Base-by-base conservation (phyloP, 1,140 invertebrate species). In the Scaptomyza hsui region DNA sequence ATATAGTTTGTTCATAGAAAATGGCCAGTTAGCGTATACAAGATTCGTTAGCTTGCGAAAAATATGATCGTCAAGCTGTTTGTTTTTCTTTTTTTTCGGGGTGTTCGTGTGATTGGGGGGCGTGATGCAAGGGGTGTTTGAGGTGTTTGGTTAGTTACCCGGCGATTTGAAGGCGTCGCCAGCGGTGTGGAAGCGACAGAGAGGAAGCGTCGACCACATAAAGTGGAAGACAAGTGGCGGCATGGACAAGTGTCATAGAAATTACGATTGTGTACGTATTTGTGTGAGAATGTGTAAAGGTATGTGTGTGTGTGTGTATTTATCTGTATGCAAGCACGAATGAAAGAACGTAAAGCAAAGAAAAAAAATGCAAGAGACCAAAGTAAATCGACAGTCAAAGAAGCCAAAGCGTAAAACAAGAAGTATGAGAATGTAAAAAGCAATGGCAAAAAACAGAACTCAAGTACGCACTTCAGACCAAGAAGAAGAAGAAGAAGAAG, bases 141-240 rank as follows among this genome's bases (percentile, higher is more conserved):
- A 57, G 52, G 68, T 52, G 68, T 49, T 70, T 63, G 68, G 37
- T 69, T 61, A 56, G 37, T 57, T 69, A 44, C 49, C 44, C 35
- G 41, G 13, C 56, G 45, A 59, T 24, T 37, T 12, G 29, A 48
- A 24, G 53, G 41, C 19, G 39, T 39, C 53, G 24, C 37, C 15
- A 44, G 53, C 53, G 37, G 55, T 21, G 55, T 44, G 21, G n/a
- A 37, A 49, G 65, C 41, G 61, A 39, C 42, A 56, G 26, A 45
- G 51, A 39, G 13, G 37, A 18, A 53, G 63, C 42, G 35, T 32
- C 69, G 57, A 77, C 77, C 80, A 68, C 81, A 86, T 86, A 81
- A 85, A 85, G 80, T 85, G 80, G 80, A 86, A 80, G 80, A 86
- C 80, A 86, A 85, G 80, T 85, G 80, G 81, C 81, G 69, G 80